Percentiles rank a stretch among this genome's conserved stretches.
These are phyloP conservation scores for Rousettus madagascariensis DNA, from an alignment of 2,797 vertebrate genomes.

Conservation along the genomic window DNA sequence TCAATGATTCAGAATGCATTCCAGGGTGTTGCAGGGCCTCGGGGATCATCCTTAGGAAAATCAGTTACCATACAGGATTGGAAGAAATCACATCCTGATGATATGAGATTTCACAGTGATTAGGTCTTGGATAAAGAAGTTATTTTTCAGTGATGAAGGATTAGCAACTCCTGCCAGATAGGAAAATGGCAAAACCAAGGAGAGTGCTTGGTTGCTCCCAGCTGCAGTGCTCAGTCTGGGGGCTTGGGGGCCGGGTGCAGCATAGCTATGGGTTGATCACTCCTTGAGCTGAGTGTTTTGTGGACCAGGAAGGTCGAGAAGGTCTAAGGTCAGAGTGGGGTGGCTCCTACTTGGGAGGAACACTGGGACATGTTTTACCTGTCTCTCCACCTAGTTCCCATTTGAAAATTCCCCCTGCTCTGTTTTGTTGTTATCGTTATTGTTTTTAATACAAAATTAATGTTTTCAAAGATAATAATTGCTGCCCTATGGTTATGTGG, in stretches of 20 bases:
- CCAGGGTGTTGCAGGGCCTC: background rate
- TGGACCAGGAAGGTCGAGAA: background rate
- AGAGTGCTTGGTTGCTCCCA: background rate
- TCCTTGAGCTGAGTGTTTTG: background rate
- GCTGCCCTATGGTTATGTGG: background rate
- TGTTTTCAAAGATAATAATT: background rate
- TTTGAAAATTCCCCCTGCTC: background rate
- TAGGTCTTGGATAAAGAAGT: background rate
- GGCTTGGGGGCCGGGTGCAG: background rate
- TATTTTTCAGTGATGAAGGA: background rate
- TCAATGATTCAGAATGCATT: background rate
- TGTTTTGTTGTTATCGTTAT: background rate
- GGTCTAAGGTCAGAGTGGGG: background rate
- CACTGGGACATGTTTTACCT: background rate
- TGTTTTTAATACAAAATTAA: background rate
- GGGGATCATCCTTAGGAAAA: background rate
- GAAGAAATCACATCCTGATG: constrained; percentile 3
- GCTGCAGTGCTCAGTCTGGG: accelerated
- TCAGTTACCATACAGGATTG: background rate
- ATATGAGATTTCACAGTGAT: background rate
- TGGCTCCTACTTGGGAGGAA: too few species aligned
- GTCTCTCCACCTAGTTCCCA: background rate
- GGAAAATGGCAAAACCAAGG: background rate
- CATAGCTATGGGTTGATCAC: background rate
- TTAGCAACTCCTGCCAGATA: background rate